Evolutionary conservation across 2,113 vertebrate genomes (phyloP), one percentile per base, ranked within the genome.

Genomic region (Lagopus leucura): DNA sequence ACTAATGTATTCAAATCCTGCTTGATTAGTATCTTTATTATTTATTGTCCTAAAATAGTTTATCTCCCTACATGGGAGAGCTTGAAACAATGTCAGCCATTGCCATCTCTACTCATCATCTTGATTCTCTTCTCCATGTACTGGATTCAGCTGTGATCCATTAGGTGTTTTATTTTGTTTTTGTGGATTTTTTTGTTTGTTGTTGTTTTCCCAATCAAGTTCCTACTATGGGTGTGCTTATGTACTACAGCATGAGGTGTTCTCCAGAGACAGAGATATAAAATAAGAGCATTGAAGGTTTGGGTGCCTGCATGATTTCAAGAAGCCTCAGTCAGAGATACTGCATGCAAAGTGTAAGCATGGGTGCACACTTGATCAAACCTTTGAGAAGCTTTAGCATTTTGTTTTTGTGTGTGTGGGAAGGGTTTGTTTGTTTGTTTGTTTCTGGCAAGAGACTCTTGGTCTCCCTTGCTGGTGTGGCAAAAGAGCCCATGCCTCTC

Each of bases 61-160:
- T 8, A 28, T 8, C 13, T 70, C n/a, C 17, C 25, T 20, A 36
- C 13, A 32, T 7, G 11, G 65, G 48, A 77, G 7, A 34, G 7
- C 21, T 64, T 6, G 13, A 82, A 36, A n/a, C 30, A 58, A 1
- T 40, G 8, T 30, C 27, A 82, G 7, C 9, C 11, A 52, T 61
- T 74, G 70, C 30, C 36, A 63, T 14, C 27, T 66, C 45, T 71
- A 24, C 11, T 20, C 34, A 12, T 57, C 34, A 48, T 15, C 36
- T 34, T 38, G 34, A 57, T 11, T 57, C 27, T 52, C 19, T 12
- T 10, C 40, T 71, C 50, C 50, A 2, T 40, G 58, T 32, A 47
- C 18, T 13, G 11, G 10, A 78, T 63, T 57, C 12, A 58, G 6
- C 2, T 4, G 1, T 13, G 11, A 86, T 6, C 0, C 0, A 58